Evolutionary conservation across 2,113 vertebrate species (phyloP).

Genomic region (Vombatus ursinus): DNA sequence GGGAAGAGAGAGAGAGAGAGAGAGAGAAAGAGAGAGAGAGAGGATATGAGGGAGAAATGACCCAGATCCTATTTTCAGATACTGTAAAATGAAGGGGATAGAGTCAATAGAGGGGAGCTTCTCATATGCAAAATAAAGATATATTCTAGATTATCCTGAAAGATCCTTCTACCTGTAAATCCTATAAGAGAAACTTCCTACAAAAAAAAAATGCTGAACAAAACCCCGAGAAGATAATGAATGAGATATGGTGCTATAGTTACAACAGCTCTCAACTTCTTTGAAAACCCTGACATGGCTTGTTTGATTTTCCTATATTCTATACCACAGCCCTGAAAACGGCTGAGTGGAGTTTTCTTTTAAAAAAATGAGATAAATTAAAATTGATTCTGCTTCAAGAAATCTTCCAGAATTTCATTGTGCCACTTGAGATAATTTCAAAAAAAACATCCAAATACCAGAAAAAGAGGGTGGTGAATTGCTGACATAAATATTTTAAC

Average conservation of each 20-base stretch:
- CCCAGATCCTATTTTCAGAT: background rate
- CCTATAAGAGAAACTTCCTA: background rate
- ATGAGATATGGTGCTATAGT: background rate
- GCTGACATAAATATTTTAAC: background rate
- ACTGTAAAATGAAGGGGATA: background rate
- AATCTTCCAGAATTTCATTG: background rate
- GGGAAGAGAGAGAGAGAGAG: background rate
- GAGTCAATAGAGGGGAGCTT: background rate
- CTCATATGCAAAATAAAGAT: background rate
- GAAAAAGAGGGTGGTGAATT: background rate
- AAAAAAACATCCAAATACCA: background rate
- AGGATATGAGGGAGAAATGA: background rate
- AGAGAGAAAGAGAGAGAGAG: background rate
- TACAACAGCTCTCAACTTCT: background rate
- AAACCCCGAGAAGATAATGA: background rate
- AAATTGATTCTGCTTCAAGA: background rate
- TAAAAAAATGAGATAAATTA: background rate
- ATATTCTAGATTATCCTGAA: background rate
- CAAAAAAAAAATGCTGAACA: background rate
- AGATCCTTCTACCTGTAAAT: background rate
- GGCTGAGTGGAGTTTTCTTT: background rate
- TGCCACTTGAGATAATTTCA: background rate
- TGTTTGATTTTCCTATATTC: background rate
- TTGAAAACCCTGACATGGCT: background rate
- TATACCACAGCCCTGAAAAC: background rate